Base-by-base conservation (phyloP, 2,888 invertebrate genomes). In the Campopleginae sp. region DNA sequence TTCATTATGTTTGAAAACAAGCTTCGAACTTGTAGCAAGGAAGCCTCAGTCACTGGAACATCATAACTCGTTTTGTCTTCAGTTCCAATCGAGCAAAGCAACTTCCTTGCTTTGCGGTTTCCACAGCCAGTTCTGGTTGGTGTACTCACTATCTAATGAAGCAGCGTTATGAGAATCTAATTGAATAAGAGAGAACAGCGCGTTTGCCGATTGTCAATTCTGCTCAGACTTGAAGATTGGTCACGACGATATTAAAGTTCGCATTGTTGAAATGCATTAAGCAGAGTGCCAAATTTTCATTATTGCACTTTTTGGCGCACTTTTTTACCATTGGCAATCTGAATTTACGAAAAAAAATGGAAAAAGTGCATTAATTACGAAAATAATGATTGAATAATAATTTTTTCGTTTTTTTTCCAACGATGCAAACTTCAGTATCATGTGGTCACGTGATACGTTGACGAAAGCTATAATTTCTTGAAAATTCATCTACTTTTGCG, bases 101-200 rank as follows among this genome's bases (percentile, higher is more conserved):
- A 82, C 58, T 72, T 63, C 7, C 48, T 63, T 46, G 65, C 38
- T 51, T 54, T 27, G 54, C 10, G 33, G 27, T 27, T 74, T 78
- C 48, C 48, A 79, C 65, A n/a, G 14, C 31, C 48, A 58, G 17
- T 76, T 70, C 48, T 65, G 54, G 44, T 66, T 68, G 42, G 19
- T 48, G 48, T 68, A 66, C 70, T 61, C 51, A 44, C 54, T 70
- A 54, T 33, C 48, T 76, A 76, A 79, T 76, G 70, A 84, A 80
- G 79, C 61, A 58, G 42, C 19, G 23, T 44, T 83, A 79, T 79
- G 74, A 70, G 74, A 84, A 48, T 75, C 46, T 54, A 70, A 80
- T 63, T 76, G 63, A 71, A 75, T 66, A 70, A 75, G 48, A 70
- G 46, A 80, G 63, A 79, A 76, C 14, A 12, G 23, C 63, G 31